Conservation (phyloP, 2,113 vertebrate species). For the Oncorhynchus clarkii region DNA sequence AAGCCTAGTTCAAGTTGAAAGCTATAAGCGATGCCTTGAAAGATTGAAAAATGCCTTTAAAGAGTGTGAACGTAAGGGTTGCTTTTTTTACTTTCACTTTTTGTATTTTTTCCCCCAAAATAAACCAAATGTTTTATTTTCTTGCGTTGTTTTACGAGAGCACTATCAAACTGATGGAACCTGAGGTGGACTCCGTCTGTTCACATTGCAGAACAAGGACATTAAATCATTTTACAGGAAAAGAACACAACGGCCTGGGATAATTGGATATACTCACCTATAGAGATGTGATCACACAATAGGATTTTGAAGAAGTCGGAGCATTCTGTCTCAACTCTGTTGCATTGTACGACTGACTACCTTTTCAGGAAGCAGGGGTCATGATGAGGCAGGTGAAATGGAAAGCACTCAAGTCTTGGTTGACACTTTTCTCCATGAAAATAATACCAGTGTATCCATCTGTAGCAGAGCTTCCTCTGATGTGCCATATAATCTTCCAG, state of each 20-base stretch:
- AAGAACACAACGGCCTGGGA: too few relatives aligned
- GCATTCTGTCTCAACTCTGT: too few relatives aligned
- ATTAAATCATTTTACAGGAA: background rate
- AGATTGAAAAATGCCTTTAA: slow-evolving; percentile 55
- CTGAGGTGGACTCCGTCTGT: background rate
- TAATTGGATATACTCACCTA: too few relatives aligned
- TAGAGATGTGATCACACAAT: background rate
- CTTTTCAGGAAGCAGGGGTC: background rate
- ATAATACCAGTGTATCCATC: too few relatives aligned
- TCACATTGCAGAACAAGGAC: background rate
- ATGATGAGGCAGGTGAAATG: background rate
- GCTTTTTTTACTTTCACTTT: slow-evolving; percentile 57
- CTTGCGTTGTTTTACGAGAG: slow-evolving; percentile 41
- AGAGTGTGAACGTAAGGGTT: slow-evolving; percentile 45
- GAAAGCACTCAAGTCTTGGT: background rate
- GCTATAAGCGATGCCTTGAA: slow-evolving; percentile 80
- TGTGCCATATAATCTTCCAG: background rate
- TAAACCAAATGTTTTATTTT: slow-evolving; percentile 44
- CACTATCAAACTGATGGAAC: slow-evolving; percentile 43
- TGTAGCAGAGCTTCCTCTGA: background rate
- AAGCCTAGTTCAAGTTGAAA: slow-evolving; percentile 73
- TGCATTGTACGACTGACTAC: too few relatives aligned
- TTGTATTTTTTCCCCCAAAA: slow-evolving; percentile 69
- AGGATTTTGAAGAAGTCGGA: background rate
- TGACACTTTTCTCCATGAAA: too few relatives aligned